Evolutionary conservation across 2,113 vertebrate genomes (phyloP).

Genomic region (Herpailurus yagouaroundi): DNA sequence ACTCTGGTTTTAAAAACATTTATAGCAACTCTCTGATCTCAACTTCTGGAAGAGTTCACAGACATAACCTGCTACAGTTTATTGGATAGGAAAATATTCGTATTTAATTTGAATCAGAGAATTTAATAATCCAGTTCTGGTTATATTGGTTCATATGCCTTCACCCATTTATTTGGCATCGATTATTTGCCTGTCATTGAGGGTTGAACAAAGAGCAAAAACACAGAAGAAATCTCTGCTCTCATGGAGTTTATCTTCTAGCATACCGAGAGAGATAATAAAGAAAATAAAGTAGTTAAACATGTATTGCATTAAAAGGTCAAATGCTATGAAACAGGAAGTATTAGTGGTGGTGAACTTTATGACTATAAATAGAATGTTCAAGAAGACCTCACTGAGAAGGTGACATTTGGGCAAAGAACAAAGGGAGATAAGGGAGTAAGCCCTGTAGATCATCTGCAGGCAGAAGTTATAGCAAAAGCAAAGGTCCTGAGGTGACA

Average conservation of each 20-base stretch:
- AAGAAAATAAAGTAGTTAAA: neutral
- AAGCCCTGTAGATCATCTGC: neutral
- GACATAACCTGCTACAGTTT: neutral
- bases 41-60: neutral
- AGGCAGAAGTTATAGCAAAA: neutral
- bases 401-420: neutral
- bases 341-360: neutral
- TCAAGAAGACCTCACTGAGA: neutral
- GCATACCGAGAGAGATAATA: neutral
- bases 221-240: neutral
- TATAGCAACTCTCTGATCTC: constrained; percentile 15
- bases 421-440: neutral
- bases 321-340: neutral
- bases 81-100: neutral
- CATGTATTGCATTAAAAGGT: neutral
- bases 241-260: neutral
- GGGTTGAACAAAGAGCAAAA: neutral
- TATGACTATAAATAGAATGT: neutral
- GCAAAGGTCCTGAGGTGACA: neutral
- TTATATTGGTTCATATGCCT: neutral
- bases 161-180: neutral
- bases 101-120: neutral
- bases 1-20: neutral
- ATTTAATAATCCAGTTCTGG: neutral
- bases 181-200: neutral